These are phyloP conservation scores for Wasmannia auropunctata DNA, from an alignment of 1,140 invertebrate genomes.

Conservation along the genomic window DNA sequence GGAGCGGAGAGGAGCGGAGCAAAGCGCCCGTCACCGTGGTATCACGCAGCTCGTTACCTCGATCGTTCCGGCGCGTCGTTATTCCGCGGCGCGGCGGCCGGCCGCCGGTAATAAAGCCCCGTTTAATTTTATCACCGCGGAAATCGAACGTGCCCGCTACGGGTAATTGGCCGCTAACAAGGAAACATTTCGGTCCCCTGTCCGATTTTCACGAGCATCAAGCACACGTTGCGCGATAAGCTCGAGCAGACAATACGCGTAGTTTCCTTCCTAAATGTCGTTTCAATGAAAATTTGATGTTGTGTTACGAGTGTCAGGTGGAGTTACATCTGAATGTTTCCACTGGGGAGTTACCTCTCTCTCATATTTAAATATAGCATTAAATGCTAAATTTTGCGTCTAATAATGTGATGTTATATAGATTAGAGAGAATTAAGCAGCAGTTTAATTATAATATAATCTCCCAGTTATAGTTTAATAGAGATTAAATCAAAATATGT, in stretches of 20 bases:
- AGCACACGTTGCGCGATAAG: neutral
- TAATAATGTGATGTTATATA: neutral
- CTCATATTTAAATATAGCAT: neutral
- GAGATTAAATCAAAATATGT: neutral
- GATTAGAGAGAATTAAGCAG: neutral
- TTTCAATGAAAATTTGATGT: neutral
- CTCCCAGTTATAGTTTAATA: constrained; percentile 9
- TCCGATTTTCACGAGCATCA: constrained; percentile 18
- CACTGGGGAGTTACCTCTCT: neutral
- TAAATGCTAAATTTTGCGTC: neutral
- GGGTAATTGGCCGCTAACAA: constrained; percentile 49
- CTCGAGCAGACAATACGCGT: neutral
- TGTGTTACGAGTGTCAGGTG: no score
- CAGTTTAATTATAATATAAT: constrained; percentile 19
- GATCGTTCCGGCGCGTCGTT: constrained; percentile 49
- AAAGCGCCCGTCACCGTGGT: constrained; percentile 38
- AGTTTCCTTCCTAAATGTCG: neutral
- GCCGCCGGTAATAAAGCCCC: constrained; percentile 22
- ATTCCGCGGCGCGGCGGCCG: constrained; percentile 15
- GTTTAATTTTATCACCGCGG: constrained; percentile 59
- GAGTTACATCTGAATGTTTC: neutral
- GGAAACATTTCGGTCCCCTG: neutral
- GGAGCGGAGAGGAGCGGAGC: neutral
- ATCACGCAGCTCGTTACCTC: constrained; percentile 56
- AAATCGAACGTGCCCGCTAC: constrained; percentile 24